These are phyloP conservation scores for Cepaea hortensis DNA, from an alignment of 2,888 invertebrate genomes.

Conservation along the genomic window DNA sequence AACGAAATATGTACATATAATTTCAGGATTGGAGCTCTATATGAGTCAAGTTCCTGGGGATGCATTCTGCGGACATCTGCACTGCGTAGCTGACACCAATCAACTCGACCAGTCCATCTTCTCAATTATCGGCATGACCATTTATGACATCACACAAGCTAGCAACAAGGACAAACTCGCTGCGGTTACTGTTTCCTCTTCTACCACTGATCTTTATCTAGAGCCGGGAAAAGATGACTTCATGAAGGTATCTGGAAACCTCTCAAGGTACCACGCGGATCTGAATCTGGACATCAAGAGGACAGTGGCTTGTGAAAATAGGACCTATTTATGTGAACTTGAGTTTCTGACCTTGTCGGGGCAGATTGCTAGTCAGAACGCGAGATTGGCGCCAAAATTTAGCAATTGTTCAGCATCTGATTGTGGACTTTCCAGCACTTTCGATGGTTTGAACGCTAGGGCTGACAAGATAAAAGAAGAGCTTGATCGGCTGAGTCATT, in stretches of 20 bases:
- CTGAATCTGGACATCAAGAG: not conserved
- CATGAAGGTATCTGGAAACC: not conserved
- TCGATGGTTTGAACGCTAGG: not conserved
- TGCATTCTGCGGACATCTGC: not conserved
- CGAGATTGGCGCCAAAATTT: too few species aligned
- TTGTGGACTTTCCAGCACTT: not conserved
- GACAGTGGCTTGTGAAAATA: not conserved
- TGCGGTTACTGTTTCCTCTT: too few species aligned
- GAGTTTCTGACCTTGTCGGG: not conserved
- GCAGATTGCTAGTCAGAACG: too few species aligned
- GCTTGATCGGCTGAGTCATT: not conserved
- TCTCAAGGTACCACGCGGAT: not conserved
- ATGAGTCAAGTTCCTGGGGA: not conserved
- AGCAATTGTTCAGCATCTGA: not conserved
- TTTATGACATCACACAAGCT: conserved; percentile 1
- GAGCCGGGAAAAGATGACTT: not conserved
- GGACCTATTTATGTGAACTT: not conserved
- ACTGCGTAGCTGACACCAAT: not conserved
- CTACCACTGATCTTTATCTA: not conserved
- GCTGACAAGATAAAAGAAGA: not conserved
- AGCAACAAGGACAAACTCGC: not conserved
- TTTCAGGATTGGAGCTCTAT: not conserved
- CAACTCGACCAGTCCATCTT: not conserved
- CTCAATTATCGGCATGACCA: not conserved
- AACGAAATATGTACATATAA: too few species aligned